These are phyloP conservation scores for Lagopus leucura DNA, from an alignment of 2,113 vertebrate species.

Conservation along the genomic window DNA sequence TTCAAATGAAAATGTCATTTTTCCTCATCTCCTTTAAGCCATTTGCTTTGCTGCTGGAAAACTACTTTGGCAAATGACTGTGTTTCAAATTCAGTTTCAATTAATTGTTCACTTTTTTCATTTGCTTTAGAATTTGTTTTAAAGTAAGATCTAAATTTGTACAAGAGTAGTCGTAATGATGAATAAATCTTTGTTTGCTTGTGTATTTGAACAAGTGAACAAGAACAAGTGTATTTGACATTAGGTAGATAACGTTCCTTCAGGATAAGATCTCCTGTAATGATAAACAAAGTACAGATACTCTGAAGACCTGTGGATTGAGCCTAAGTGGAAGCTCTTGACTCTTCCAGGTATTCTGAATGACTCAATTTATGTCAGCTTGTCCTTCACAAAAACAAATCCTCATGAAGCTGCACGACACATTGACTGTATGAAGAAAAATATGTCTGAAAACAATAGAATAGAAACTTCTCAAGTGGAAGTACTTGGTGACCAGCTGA, in stretches of 20 bases:
- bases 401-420: neutral
- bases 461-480: neutral
- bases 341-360: slow-evolving; percentile 80
- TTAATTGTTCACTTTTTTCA: neutral
- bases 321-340: neutral
- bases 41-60: neutral
- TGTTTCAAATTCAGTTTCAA: neutral
- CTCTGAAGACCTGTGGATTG: neutral
- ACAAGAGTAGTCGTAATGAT: neutral
- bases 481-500: slow-evolving; percentile 61
- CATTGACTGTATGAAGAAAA: neutral
- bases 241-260: neutral
- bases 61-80: neutral
- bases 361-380: slow-evolving; percentile 35
- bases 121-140: neutral
- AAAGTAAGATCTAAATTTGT: neutral
- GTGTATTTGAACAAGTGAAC: neutral
- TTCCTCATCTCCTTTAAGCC: neutral
- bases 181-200: neutral
- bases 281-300: neutral
- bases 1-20: neutral
- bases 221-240: neutral
- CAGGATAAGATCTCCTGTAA: neutral
- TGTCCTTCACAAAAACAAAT: slow-evolving; percentile 26
- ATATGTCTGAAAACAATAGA: neutral